Conservation (phyloP, 2,888 invertebrate genomes). For the Leptothorax acervorum region DNA sequence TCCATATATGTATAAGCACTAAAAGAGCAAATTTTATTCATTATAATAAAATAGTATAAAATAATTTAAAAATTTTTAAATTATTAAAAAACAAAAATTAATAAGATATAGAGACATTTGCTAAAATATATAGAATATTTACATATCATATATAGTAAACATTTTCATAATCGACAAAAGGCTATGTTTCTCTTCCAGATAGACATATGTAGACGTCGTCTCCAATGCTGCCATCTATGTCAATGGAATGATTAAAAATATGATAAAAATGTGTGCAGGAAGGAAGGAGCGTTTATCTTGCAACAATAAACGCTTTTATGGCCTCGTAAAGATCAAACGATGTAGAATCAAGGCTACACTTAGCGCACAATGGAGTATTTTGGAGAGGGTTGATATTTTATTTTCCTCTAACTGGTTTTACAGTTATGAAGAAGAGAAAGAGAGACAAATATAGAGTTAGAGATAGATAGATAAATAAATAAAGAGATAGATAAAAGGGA, state of each 20-base stretch:
- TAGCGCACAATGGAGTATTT: slow-evolving; percentile 39
- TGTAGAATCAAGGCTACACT: slow-evolving; percentile 38
- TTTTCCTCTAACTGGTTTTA: slow-evolving; percentile 42
- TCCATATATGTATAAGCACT: background rate
- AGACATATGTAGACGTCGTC: background rate
- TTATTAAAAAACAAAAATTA: background rate
- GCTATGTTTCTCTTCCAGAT: background rate
- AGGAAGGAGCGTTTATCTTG: slow-evolving; percentile 49
- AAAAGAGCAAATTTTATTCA: background rate
- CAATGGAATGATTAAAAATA: slow-evolving; percentile 28
- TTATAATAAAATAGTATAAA: background rate
- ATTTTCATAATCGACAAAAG: background rate
- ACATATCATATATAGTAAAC: background rate
- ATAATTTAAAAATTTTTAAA: background rate
- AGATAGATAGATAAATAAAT: background rate
- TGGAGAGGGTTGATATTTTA: slow-evolving; percentile 21
- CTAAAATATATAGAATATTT: background rate
- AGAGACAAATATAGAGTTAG: background rate
- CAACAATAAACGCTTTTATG: slow-evolving; percentile 75
- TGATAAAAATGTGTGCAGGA: slow-evolving; percentile 23
- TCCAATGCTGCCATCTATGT: background rate
- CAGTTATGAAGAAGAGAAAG: slow-evolving; percentile 11
- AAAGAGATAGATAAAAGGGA: too few species aligned
- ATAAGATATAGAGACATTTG: background rate
- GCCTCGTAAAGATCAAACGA: slow-evolving; percentile 73